Percentiles rank a stretch among this genome's conserved stretches.
phyloP scores from a whole-genome alignment of 2,797 vertebrate species.

The Sebastiscus albofasciatus region DNA sequence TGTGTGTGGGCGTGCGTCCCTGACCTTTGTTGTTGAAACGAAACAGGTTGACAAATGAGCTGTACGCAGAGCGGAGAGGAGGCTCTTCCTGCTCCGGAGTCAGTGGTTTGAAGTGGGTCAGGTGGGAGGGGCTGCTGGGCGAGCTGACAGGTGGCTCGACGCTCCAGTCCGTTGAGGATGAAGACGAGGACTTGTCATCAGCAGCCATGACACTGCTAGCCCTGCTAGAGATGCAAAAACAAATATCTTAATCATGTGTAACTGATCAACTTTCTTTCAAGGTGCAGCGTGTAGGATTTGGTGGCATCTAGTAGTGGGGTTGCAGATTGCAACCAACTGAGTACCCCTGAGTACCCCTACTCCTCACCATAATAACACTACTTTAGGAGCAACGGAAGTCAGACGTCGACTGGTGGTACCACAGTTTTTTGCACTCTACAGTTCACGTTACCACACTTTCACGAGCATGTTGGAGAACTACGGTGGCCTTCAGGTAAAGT shows the following conservation, averaged over 20 bases:
- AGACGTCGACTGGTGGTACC: too few species aligned
- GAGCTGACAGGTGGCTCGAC: slow-evolving; percentile 85
- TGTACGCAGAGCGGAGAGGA: slow-evolving; percentile 96
- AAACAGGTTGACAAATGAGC: slow-evolving; percentile 98
- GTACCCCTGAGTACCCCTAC: too few species aligned
- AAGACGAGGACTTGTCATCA: slow-evolving; percentile 89
- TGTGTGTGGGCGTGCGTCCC: neutral
- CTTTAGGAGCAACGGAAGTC: too few species aligned
- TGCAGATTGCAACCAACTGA: too few species aligned
- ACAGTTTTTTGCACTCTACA: too few species aligned
- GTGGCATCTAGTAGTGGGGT: too few species aligned
- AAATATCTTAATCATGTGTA: neutral
- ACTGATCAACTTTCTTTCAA: neutral
- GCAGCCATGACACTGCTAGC: slow-evolving; percentile 90
- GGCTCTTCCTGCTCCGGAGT: slow-evolving; percentile 98
- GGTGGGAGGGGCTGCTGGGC: slow-evolving; percentile 91
- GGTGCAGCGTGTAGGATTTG: neutral
- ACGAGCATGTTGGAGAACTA: too few species aligned
- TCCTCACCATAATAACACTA: too few species aligned
- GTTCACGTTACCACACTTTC: too few species aligned
- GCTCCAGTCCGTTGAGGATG: slow-evolving; percentile 87
- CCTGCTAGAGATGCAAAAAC: slow-evolving; percentile 53
- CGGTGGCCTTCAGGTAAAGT: too few species aligned
- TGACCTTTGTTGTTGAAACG: slow-evolving; percentile 96
- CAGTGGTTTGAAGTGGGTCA: slow-evolving; percentile 98